Evolutionary conservation across 2,888 invertebrate species (phyloP).

Genomic region (Diaphora mendica): DNA sequence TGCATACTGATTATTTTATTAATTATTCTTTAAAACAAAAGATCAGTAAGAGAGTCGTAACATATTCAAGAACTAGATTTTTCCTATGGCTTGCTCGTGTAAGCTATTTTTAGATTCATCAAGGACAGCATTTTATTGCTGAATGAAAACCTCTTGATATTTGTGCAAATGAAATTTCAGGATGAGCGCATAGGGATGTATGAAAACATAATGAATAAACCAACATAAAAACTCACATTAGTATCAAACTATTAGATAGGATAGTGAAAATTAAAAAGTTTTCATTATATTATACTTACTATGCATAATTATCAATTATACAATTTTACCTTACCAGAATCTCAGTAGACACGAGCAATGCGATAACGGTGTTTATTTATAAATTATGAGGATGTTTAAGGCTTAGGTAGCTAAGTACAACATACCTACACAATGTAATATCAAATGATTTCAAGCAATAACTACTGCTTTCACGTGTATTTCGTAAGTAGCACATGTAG

Average conservation of each 20-base stretch:
- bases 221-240: not conserved
- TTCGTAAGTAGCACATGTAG: slow-evolving; percentile 59
- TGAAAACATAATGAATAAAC: not conserved
- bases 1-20: not conserved
- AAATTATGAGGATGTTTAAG: not conserved
- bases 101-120: not conserved
- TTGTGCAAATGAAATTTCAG: not conserved
- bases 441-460: not conserved
- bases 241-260: not conserved
- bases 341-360: not conserved
- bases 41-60: not conserved
- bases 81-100: not conserved
- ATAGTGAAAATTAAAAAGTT: not conserved
- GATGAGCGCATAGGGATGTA: not conserved
- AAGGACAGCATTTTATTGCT: not conserved
- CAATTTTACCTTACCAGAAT: not conserved
- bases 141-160: not conserved
- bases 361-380: not conserved
- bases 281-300: not conserved
- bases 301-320: not conserved
- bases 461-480: slow-evolving; percentile 24
- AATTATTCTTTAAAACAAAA: not conserved
- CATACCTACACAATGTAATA: not conserved
- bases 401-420: not conserved
- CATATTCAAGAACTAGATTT: not conserved